Percentiles rank a stretch among this genome's conserved stretches.
Evolutionary conservation across 2,113 vertebrate species (phyloP).

Genomic region (Semicossyphus pulcher): DNA sequence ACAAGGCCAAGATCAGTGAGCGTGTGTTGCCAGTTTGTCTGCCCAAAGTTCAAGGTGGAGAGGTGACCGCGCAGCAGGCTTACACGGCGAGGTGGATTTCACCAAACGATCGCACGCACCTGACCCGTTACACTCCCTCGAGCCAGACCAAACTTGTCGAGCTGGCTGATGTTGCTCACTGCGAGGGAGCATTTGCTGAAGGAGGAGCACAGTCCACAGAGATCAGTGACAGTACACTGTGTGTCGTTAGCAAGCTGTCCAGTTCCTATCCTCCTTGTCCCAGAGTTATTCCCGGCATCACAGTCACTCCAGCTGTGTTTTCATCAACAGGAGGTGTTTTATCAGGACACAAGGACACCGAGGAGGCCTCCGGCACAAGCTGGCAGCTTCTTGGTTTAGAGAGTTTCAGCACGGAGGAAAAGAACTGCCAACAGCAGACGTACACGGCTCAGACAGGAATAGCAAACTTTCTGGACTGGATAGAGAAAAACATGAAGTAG

Average conservation of each 20-base stretch:
- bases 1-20: constrained; percentile 89
- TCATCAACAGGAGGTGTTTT: constrained; percentile 13
- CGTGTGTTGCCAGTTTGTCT: constrained; percentile 89
- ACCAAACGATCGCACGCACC: constrained; percentile 12
- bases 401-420: constrained; percentile 87
- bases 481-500: constrained; percentile 88
- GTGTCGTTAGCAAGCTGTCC: constrained; percentile 79
- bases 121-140: neutral
- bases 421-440: constrained; percentile 82
- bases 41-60: constrained; percentile 81
- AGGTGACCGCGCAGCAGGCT: constrained; percentile 77
- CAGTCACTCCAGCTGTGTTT: constrained; percentile 66
- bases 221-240: constrained; percentile 91
- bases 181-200: constrained; percentile 87
- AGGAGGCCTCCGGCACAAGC: constrained; percentile 67
- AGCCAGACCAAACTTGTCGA: constrained; percentile 81
- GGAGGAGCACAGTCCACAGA: constrained; percentile 80
- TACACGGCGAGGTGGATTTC: constrained; percentile 87
- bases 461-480: constrained; percentile 90
- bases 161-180: constrained; percentile 84
- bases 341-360: constrained; percentile 8
- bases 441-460: constrained; percentile 87
- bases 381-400: constrained; percentile 92
- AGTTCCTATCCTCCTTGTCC: constrained; percentile 84
- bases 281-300: constrained; percentile 88